phyloP scores from a whole-genome alignment of 2,797 vertebrate species.

The Chaunax sp. region DNA sequence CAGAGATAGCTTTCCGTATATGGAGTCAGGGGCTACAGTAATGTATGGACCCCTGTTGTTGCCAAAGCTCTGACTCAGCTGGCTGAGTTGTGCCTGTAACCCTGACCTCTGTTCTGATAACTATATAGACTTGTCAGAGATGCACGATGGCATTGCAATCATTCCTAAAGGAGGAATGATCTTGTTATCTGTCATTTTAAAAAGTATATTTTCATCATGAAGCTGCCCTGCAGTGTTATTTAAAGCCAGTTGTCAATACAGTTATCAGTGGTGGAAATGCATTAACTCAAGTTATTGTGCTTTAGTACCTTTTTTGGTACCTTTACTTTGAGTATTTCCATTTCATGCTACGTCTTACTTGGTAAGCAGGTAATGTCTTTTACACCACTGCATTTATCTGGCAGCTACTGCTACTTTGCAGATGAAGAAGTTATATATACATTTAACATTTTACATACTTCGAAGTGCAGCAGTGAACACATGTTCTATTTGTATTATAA shows the following conservation, averaged over 20 bases:
- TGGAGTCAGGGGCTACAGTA: slow-evolving; percentile 77
- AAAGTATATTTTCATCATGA: neutral
- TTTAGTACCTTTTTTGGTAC: neutral
- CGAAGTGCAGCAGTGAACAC: too few species aligned
- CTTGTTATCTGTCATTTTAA: slow-evolving; percentile 53
- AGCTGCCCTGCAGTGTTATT: neutral
- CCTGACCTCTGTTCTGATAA: slow-evolving; percentile 75
- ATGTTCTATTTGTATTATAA: too few species aligned
- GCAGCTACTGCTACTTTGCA: too few species aligned
- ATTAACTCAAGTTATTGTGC: neutral
- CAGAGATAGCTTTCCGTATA: slow-evolving; percentile 76
- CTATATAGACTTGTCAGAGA: slow-evolving; percentile 64
- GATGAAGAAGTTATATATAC: too few species aligned
- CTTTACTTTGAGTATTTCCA: neutral
- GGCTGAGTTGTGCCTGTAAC: slow-evolving; percentile 59
- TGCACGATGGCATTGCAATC: slow-evolving; percentile 60
- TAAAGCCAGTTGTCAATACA: neutral
- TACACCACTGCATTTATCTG: too few species aligned
- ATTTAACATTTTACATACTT: too few species aligned
- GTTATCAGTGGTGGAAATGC: neutral
- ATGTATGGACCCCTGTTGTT: slow-evolving; percentile 78
- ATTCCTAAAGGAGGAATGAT: slow-evolving; percentile 46
- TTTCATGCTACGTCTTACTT: too few species aligned
- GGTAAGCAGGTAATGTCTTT: too few species aligned
- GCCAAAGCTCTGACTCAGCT: slow-evolving; percentile 82